Evolutionary conservation across 1,140 invertebrate species (phyloP), one percentile per base, ranked within the genome.

Genomic region (Littorina saxatilis): DNA sequence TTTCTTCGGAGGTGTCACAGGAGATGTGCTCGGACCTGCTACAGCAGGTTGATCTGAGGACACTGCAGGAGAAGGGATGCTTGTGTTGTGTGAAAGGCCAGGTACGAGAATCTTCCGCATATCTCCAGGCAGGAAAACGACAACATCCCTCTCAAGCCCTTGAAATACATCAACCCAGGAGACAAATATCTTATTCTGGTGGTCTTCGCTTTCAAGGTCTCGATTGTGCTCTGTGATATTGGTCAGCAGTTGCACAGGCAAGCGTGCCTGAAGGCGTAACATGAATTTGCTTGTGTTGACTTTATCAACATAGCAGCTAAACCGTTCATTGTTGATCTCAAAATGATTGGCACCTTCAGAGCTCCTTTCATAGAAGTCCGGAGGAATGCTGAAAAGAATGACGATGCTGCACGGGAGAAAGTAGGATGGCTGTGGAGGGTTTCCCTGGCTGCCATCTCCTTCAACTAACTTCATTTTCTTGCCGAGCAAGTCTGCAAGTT

Each of bases 91-190:
- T n/a, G 23, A 23, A 61, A 29, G 58, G 20, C n/a, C 58, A 61
- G 58, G 58, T 61, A 61, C n/a, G 23, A 27, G 23, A 3, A 23
- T 7, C 58, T 61, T 61, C 20, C 58, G 4, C 32, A 61, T 32
- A 17, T 68, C 66, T 17, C 66, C 66, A 17, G 66, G 66, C n/a
- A 68, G 29, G 37, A 35, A 68, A 68, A 68, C 32, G 9, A 68
- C 66, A 32, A 68, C 29, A 32, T 68, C 66, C 37, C 29, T 68
- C 17, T 68, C 66, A 29, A 68, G 66, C 17, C 66, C 66, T 17
- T 68, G 66, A 32, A 68, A 68, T 7, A 32, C 35, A 7, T 68
- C 66, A 20, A 35, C 32, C 66, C 66, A 68, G 1, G 1, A 17
- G n/a, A 68, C 23, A 35, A 35, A 17, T 20, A 68, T 68, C 37